Conservation (phyloP, 2,113 vertebrate species). For the Coracopsis vasa region DNA sequence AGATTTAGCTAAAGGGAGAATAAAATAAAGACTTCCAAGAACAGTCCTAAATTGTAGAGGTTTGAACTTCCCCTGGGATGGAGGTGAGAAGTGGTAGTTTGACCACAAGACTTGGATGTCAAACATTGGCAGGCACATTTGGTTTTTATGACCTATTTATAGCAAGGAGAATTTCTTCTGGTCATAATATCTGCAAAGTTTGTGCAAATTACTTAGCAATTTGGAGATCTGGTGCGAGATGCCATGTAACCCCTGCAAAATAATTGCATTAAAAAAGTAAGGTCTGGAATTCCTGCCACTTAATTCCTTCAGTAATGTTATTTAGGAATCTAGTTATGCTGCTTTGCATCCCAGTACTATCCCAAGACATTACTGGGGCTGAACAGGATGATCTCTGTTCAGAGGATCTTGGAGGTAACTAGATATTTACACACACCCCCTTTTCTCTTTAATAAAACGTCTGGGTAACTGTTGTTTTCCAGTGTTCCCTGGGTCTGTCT, state of each 20-base stretch:
- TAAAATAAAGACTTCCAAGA: background rate
- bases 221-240: background rate
- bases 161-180: background rate
- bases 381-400: background rate
- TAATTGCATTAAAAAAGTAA: background rate
- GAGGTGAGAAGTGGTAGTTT: background rate
- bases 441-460: background rate
- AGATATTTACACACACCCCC: fast-evolving
- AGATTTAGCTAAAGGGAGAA: background rate
- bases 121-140: background rate
- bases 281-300: background rate
- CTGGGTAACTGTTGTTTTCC: background rate
- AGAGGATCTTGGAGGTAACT: background rate
- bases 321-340: background rate
- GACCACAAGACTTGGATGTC: background rate
- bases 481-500: background rate
- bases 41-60: background rate
- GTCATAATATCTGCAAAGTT: background rate
- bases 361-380: background rate
- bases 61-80: background rate
- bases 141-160: background rate
- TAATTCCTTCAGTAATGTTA: background rate
- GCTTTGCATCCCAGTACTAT: background rate
- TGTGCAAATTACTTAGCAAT: background rate
- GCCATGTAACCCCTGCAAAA: background rate